Percentiles rank a stretch among this genome's conserved stretches.
Conservation (phyloP, 2,888 invertebrate genomes). For the Drosophila hamatofila region DNA sequence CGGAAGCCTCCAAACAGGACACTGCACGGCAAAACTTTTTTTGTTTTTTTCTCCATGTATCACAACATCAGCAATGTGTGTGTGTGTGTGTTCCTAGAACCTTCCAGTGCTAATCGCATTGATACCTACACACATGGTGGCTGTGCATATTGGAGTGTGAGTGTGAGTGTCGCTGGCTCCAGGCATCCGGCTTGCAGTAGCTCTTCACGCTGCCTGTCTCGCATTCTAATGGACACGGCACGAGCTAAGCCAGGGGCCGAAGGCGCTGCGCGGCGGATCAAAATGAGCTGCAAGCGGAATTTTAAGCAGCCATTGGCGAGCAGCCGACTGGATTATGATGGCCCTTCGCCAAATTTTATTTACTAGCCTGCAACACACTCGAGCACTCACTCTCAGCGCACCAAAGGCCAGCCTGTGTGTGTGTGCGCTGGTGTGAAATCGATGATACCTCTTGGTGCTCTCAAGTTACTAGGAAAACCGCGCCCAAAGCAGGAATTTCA, state of each 20-base stretch:
- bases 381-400: not conserved
- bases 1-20: slow-evolving; percentile 14
- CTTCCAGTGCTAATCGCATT: slow-evolving; percentile 4
- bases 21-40: slow-evolving; percentile 33
- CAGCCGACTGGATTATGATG: slow-evolving; percentile 60
- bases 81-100: not conserved
- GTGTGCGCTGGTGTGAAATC: slow-evolving; percentile 42
- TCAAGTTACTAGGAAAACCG: not conserved
- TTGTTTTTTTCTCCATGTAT: slow-evolving; percentile 14
- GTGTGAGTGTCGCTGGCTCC: not conserved
- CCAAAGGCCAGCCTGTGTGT: not conserved
- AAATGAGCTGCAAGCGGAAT: slow-evolving; percentile 52
- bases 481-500: slow-evolving; percentile 64
- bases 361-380: slow-evolving; percentile 37
- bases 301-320: slow-evolving; percentile 52
- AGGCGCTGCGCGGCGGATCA: slow-evolving; percentile 50
- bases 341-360: slow-evolving; percentile 51
- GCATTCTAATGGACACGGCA: slow-evolving; percentile 55
- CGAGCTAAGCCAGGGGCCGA: slow-evolving; percentile 1
- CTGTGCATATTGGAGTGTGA: not conserved
- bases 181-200: slow-evolving; percentile 50
- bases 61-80: slow-evolving; percentile 1
- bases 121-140: slow-evolving; percentile 1
- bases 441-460: slow-evolving; percentile 32
- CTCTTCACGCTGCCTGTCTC: slow-evolving; percentile 28